Evolutionary conservation across 2,113 vertebrate species (phyloP).

Genomic region (Grallaria varia): DNA sequence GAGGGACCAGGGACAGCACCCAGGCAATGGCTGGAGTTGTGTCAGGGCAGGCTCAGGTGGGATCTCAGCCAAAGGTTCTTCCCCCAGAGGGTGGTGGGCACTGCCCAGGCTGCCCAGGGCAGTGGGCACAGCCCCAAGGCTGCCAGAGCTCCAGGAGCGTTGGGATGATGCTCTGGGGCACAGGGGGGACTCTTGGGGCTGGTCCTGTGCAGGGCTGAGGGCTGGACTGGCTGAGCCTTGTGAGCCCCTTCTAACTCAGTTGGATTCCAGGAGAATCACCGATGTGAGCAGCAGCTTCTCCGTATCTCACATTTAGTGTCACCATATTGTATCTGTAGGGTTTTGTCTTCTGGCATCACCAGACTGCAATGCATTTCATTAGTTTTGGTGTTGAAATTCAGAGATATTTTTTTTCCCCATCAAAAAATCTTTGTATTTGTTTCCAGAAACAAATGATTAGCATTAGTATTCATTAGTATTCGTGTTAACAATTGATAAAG

Average conservation of each 20-base stretch:
- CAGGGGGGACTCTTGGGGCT: background rate
- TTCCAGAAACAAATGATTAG: conserved; percentile 65
- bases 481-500: conserved; percentile 64
- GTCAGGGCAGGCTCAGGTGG: background rate
- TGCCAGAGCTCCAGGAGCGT: background rate
- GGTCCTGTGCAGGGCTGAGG: background rate
- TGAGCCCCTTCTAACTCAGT: background rate
- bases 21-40: background rate
- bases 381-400: conserved; percentile 27
- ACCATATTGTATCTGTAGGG: background rate
- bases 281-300: fast-evolving
- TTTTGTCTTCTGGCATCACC: background rate
- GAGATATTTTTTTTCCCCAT: background rate
- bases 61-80: background rate
- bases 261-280: background rate
- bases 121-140: background rate
- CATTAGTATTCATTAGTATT: conserved; percentile 69
- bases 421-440: conserved; percentile 55
- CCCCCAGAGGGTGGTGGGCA: background rate
- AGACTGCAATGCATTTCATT: background rate
- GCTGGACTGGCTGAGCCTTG: background rate
- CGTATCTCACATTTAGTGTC: background rate
- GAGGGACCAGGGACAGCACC: background rate
- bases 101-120: background rate
- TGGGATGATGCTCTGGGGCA: background rate